These are phyloP conservation scores for Ranitomeya imitator DNA, from an alignment of 2,113 vertebrate species.

Conservation along the genomic window DNA sequence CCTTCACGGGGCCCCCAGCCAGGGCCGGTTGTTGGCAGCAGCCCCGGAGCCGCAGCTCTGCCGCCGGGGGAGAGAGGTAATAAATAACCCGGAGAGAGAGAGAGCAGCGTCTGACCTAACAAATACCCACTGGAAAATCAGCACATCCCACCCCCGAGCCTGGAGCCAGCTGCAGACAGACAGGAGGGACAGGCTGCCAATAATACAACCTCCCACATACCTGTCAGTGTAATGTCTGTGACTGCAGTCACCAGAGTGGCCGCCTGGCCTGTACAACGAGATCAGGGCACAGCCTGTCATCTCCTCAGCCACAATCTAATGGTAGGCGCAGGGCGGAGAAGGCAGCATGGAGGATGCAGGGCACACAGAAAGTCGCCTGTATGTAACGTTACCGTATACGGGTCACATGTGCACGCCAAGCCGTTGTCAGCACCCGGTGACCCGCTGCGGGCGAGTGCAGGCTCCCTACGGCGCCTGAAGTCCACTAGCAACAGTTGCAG, in stretches of 20 bases:
- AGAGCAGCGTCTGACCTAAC: constrained; percentile 89
- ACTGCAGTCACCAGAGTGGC: constrained; percentile 40
- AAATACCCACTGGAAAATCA: constrained; percentile 91
- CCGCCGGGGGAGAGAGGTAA: constrained; percentile 90
- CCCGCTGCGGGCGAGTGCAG: too few relatives aligned
- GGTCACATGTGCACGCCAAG: too few relatives aligned
- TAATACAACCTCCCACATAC: constrained; percentile 53
- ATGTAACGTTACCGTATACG: background rate
- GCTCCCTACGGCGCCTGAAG: too few relatives aligned
- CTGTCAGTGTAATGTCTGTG: constrained; percentile 64
- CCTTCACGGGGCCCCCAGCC: constrained; percentile 72
- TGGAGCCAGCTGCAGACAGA: constrained; percentile 84
- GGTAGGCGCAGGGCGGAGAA: background rate
- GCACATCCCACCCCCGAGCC: constrained; percentile 82
- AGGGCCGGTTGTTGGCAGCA: constrained; percentile 84
- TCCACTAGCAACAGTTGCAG: too few relatives aligned
- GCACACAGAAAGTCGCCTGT: background rate
- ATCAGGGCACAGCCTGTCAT: constrained; percentile 16
- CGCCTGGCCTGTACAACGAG: constrained; percentile 6
- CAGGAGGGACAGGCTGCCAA: constrained; percentile 70
- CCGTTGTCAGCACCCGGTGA: too few relatives aligned
- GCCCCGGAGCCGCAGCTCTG: constrained; percentile 89
- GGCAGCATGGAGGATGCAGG: background rate
- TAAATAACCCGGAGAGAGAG: constrained; percentile 95
- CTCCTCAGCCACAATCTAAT: background rate